Conservation (phyloP, 2,888 invertebrate species). For the Xestia c-nigrum region DNA sequence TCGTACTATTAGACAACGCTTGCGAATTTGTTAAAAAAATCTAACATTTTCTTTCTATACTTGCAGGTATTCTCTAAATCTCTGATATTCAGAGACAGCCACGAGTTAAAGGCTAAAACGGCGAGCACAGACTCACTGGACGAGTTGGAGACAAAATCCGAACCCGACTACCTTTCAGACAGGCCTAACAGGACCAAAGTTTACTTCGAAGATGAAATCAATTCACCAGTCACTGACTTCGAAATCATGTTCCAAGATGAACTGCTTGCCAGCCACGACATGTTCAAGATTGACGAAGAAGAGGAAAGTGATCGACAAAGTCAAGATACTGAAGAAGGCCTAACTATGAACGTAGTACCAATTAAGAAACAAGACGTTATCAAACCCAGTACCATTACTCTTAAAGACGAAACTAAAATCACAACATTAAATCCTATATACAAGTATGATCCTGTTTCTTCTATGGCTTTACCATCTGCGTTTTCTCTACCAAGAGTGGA, state of each 20-base stretch:
- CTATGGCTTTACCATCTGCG: slow-evolving; percentile 79
- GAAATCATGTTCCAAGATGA: slow-evolving; percentile 90
- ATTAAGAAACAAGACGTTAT: slow-evolving; percentile 85
- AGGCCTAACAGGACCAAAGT: slow-evolving; percentile 87
- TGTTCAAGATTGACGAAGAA: slow-evolving; percentile 89
- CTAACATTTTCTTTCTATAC: neutral
- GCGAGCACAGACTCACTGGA: slow-evolving; percentile 80
- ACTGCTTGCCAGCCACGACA: slow-evolving; percentile 81
- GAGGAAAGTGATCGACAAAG: slow-evolving; percentile 84
- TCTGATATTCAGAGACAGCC: slow-evolving; percentile 87
- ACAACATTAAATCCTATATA: slow-evolving; percentile 83
- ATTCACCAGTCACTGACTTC: slow-evolving; percentile 88
- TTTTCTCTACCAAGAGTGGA: slow-evolving; percentile 84
- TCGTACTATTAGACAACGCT: neutral
- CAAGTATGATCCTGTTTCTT: slow-evolving; percentile 84
- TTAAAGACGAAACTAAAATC: slow-evolving; percentile 87
- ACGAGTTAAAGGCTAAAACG: slow-evolving; percentile 81
- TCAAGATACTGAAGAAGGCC: slow-evolving; percentile 84
- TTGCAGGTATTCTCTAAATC: slow-evolving; percentile 89
- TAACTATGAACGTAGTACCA: slow-evolving; percentile 83
- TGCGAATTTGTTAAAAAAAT: neutral
- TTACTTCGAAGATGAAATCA: slow-evolving; percentile 88
- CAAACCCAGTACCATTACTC: slow-evolving; percentile 86
- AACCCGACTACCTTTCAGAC: slow-evolving; percentile 84
- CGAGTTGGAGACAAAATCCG: slow-evolving; percentile 86